Conservation (phyloP, 2,797 vertebrate genomes). For the Poliocrania exsul region DNA sequence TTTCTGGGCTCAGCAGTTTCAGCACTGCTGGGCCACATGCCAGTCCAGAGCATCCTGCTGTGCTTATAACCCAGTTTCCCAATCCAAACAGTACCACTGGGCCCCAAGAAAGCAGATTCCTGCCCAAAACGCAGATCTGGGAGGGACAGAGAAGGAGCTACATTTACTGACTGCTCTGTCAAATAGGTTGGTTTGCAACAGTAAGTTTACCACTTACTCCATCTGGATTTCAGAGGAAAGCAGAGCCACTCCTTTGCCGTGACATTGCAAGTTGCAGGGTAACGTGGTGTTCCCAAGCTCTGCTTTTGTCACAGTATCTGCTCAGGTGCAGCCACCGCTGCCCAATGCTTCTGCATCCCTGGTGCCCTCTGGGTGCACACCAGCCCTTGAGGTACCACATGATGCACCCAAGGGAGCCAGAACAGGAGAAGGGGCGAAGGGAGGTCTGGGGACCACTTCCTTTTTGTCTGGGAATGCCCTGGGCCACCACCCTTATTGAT, state of each 20-base stretch:
- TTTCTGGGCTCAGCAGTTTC: not conserved
- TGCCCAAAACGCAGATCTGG: not conserved
- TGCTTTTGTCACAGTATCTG: not conserved
- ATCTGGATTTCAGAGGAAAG: not conserved
- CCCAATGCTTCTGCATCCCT: not conserved
- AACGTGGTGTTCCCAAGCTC: accelerated
- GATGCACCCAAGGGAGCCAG: not conserved
- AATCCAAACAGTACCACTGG: not conserved
- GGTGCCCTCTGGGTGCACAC: accelerated
- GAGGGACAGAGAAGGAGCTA: not conserved
- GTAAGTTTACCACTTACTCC: not conserved
- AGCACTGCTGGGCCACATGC: accelerated
- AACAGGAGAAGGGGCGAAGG: accelerated
- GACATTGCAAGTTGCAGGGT: accelerated
- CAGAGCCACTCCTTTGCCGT: not conserved
- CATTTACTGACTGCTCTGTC: accelerated
- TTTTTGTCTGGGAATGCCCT: not conserved
- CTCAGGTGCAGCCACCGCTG: not conserved
- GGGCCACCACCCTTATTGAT: too few relatives aligned
- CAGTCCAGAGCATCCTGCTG: not conserved
- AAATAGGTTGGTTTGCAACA: not conserved
- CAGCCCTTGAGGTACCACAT: not conserved
- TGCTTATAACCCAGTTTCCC: not conserved
- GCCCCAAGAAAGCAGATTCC: not conserved
- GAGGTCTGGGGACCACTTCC: not conserved